Base-by-base conservation (phyloP, 1,140 invertebrate genomes). In the Anagrus nilaparvatae region DNA sequence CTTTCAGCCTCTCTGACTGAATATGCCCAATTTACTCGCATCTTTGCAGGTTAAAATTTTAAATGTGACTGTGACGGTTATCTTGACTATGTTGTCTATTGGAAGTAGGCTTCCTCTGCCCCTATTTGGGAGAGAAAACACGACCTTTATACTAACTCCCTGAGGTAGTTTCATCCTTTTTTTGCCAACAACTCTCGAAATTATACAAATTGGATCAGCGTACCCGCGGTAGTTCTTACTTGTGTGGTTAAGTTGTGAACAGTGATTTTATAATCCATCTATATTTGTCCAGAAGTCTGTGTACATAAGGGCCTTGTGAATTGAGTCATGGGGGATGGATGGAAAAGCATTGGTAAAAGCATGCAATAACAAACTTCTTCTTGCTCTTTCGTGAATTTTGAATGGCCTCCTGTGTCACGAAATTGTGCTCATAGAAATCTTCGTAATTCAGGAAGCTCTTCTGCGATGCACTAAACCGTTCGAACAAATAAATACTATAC, bases 381-480 rank as follows among this genome's bases (percentile, higher is more conserved):
- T 8, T 20, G 4, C 24, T 38, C 24, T 18, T n/a, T 43, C 19
- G 40, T 2, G 44, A 50, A n/a, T 48, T 7, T 6, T 52, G 21
- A 25, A 63, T 30, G 24, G 39, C 17, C 6, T 50, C 27, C 27
- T 59, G 47, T 1, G 63, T 35, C 19, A 59, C 43, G 40, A 52
- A 64, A 32, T 63, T 66, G 46, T 67, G 59, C 40, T 66, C 62
- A 6, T 54, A 45, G 19, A 50, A 61, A 0, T 55, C 61, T 23
- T 66, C 57, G 33, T 50, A 49, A 9, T 43, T 42, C 17, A 56
- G 34, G 31, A 65, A 67, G 0, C 53, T 57, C 44, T 63, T 64
- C 27, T 52, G 48, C 2, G 32, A 20, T 3, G 0, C 49, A 24
- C 38, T 46, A 0, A 66, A 35, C 3, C 48, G 13, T 0, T 46